phyloP scores from a whole-genome alignment of 2,888 invertebrate species.

The Diloba caeruleocephala region DNA sequence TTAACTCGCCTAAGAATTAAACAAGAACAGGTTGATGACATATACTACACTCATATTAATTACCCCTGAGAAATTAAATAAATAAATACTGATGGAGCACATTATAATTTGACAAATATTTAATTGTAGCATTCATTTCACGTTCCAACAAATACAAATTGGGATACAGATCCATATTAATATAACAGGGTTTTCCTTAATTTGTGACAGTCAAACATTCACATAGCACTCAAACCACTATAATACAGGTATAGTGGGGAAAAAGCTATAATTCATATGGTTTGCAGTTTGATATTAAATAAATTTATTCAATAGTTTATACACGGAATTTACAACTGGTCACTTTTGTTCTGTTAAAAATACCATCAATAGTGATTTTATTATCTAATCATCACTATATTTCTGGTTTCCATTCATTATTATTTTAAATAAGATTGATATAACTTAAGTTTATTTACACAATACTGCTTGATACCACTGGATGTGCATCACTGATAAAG shows the following conservation, averaged over 20 bases:
- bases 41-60: slow-evolving; percentile 54
- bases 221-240: slow-evolving; percentile 68
- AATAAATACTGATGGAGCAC: slow-evolving; percentile 61
- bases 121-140: slow-evolving; percentile 49
- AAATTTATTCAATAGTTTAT: slow-evolving; percentile 54
- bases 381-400: slow-evolving; percentile 75
- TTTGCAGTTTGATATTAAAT: slow-evolving; percentile 53
- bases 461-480: slow-evolving; percentile 80
- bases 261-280: slow-evolving; percentile 59
- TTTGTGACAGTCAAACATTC: slow-evolving; percentile 79
- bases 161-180: slow-evolving; percentile 72
- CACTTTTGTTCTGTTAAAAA: slow-evolving; percentile 69
- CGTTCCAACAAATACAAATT: slow-evolving; percentile 60
- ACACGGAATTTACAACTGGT: slow-evolving; percentile 78
- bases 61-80: slow-evolving; percentile 57
- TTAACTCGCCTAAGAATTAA: slow-evolving; percentile 67
- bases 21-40: slow-evolving; percentile 71
- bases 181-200: slow-evolving; percentile 54
- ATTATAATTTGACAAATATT: slow-evolving; percentile 41
- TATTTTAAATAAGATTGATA: slow-evolving; percentile 74
- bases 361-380: slow-evolving; percentile 74
- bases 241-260: slow-evolving; percentile 54
- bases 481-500: slow-evolving; percentile 70
- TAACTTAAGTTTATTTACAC: slow-evolving; percentile 78
- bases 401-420: slow-evolving; percentile 70